Base-by-base conservation (phyloP, 2,888 invertebrate species). In the Boloria selene region DNA sequence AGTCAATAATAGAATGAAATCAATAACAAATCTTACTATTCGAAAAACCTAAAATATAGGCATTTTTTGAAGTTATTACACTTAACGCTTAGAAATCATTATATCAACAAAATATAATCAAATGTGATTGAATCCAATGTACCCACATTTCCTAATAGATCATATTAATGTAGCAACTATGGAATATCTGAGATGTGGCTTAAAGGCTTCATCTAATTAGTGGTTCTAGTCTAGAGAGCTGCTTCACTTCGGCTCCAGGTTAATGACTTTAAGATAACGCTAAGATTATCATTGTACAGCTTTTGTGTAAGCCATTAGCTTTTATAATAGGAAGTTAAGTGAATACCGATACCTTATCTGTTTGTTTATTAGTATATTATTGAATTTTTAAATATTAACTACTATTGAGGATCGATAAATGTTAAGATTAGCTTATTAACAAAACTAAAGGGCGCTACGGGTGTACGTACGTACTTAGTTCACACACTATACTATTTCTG, bases 121-220 rank as follows among this genome's bases (percentile, higher is more conserved):
- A n/a, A n/a, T n/a, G n/a, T n/a, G n/a, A n/a, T n/a, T n/a, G n/a
- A n/a, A n/a, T n/a, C n/a, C n/a, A n/a, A n/a, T n/a, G n/a, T 45
- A 13, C 22, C 3, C 26, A 4, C 16, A 13, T 13, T 5, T 56
- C 18, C n/a, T 13, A 22, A 38, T 38, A 55, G 45, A 45, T 45
- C 44, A 45, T 56, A 22, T 13, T n/a, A n/a, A n/a, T 5, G 42
- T 17, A 38, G 17, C 13, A 49, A 5, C n/a, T 22, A 22, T 38
- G 13, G 31, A 26, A 17, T 54, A 49, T 55, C 10, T 14, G 16
- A 42, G 22, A 42, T 14, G 55, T 52, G 53, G 58, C 62, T 64
- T 51, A 69, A 58, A 67, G 64, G 67, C 64, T 66, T 66, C 56
- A 68, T 64, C 26, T 64, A 64, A 68, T 68, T 68, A 68, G 55